phyloP scores from a whole-genome alignment of 2,888 invertebrate genomes.

The Toxonevra muliebris region DNA sequence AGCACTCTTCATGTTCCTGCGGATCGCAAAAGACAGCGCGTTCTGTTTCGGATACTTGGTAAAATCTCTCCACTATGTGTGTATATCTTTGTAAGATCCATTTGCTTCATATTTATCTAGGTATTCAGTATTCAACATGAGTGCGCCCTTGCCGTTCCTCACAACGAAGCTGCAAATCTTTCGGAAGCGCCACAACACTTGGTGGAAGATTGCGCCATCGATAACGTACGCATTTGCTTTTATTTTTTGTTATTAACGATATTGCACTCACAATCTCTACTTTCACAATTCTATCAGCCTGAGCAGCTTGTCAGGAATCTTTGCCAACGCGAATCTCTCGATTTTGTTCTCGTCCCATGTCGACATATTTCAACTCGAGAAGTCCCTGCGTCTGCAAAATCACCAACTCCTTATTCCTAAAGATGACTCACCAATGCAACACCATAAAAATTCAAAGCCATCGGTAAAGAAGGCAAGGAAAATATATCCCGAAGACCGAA shows the following conservation, averaged over 20 bases:
- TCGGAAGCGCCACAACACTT: conserved; percentile 50
- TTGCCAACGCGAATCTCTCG: conserved; percentile 53
- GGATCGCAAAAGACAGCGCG: conserved; percentile 24
- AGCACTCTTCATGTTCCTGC: conserved; percentile 11
- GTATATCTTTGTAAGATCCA: conserved; percentile 34
- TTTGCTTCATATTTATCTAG: conserved; percentile 44
- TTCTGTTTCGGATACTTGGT: conserved; percentile 47
- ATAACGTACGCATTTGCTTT: conserved; percentile 49
- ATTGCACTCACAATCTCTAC: neutral
- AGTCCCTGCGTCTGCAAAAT: conserved; percentile 42
- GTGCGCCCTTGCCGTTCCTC: conserved; percentile 53
- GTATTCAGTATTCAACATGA: conserved; percentile 55
- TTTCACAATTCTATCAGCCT: conserved; percentile 39
- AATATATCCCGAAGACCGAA: conserved; percentile 9
- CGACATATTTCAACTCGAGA: conserved; percentile 48
- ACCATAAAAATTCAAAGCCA: neutral
- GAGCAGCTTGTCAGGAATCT: conserved; percentile 53
- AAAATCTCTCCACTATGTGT: conserved; percentile 24
- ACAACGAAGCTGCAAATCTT: conserved; percentile 52
- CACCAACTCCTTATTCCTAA: conserved; percentile 47
- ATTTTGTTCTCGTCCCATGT: conserved; percentile 56
- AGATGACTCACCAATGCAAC: conserved; percentile 21
- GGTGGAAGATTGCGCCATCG: conserved; percentile 55
- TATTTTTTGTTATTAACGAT: neutral
- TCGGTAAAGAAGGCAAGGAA: neutral